Base-by-base conservation (phyloP, 1,140 invertebrate species). In the Micrasema minimum region DNA sequence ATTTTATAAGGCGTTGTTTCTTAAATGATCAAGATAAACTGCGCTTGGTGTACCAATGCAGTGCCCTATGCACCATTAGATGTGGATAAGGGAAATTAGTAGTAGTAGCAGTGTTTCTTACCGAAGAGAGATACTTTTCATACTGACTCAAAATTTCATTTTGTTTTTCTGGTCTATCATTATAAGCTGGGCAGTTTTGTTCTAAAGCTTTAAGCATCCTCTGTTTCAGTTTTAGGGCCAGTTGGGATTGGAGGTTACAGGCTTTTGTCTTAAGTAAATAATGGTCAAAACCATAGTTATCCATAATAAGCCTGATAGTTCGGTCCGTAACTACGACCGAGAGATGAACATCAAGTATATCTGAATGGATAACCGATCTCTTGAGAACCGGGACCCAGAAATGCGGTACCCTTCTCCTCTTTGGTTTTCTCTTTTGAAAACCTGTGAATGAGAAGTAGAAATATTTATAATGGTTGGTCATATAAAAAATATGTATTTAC, bases 211-310 rank as follows among this genome's bases (percentile, higher is more conserved):
- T 80, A 2, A 99, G 83, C 78, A 99, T 93, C 82, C 94, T 86
- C 72, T 92, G 86, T 80, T 97, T 96, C 10, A 99, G 77, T 78
- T 89, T 89, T 59, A 97, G 82, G 3, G 93, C 94, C 68, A 98
- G 81, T 70, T 89, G 78, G 4, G 95, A 96, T 76, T 89, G 90
- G 23, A 99, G 83, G 84, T 98, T 95, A 81, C 92, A 93, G 10
- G 96, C 94, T 71, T 89, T 88, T 50, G 93, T 96, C 90, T 96
- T 92, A 3, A 99, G 85, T 74, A 99, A 85, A 85, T 99, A 99
- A 81, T 93, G 88, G 85, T 99, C 98, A 77, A 99, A 93, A 22
- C 98, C 97, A 87, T 92, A 92, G 77, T 93, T 86, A 69, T 96
- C 87, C 85, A 98, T 92, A 71, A 99, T 96, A 53, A 96, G 85